Base-by-base conservation (phyloP, 2,113 vertebrate genomes). In the Amblyopsis rosae region DNA sequence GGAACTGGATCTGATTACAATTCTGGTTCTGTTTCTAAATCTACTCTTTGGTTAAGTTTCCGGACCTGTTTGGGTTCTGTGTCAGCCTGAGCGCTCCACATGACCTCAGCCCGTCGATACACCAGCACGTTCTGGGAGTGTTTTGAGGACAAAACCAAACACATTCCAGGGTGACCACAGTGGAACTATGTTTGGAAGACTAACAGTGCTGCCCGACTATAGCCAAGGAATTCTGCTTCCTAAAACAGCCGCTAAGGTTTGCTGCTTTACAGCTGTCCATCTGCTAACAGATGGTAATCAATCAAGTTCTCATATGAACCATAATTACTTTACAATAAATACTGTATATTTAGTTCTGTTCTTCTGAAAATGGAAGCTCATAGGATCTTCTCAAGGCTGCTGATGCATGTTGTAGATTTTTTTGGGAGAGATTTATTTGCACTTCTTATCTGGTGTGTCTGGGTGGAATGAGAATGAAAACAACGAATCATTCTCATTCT, bases 151-250 rank as follows among this genome's bases (percentile, higher is more conserved):
- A 56, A 67, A 46, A 56, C 58, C 10, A 9, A 59, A 46, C 60
- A 63, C 58, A 57, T 71, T 68, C 41, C 51, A 12, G 10, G 33
- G 60, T 70, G 11, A 69, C 4, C 15, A 59, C 77, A 41, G 73
- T 73, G 17, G 70, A 35, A 32, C 73, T 73, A 57, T 79, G 68
- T 69, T 79, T 82, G 74, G 81, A 72, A 12, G 13, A 60, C 15
- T 72, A 26, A 26, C 60, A 9, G 53, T 54, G 7, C 59, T 11
- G 62, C 33, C 59, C 69, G 63, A 54, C 78, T 75, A 65, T 1
- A 77, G 69, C 67, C 67, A 9, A 81, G 72, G 73, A 85, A 83
- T 73, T 71, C 58, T 19, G 66, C 62, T 73, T 63, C 63, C 1
- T 62, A 56, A 59, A 68, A 47, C 4, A 26, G 69, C 64, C 74